Conservation (phyloP, 2,888 invertebrate species). For the Gymnoscelis rufifasciata region DNA sequence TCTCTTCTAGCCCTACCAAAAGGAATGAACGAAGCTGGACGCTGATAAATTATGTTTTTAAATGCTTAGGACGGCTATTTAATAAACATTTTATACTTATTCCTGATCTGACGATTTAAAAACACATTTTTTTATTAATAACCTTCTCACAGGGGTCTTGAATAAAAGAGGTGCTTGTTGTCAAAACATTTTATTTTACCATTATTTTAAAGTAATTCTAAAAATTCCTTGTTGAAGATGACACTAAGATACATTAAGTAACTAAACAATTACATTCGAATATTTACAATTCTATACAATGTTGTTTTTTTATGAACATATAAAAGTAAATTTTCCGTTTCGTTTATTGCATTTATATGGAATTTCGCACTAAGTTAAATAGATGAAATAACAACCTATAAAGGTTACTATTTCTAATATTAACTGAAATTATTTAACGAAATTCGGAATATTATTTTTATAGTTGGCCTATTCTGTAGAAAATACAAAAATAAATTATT, state of each 20-base stretch:
- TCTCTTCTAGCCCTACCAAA: slow-evolving; percentile 87
- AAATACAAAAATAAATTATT: slow-evolving; percentile 33
- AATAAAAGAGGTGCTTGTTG: slow-evolving; percentile 26
- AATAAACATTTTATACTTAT: too few species aligned
- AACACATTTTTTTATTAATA: too few species aligned
- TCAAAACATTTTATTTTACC: slow-evolving; percentile 38
- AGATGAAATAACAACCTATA: too few species aligned
- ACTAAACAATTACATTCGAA: slow-evolving; percentile 13
- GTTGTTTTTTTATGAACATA: neutral
- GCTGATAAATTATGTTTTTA: slow-evolving; percentile 48
- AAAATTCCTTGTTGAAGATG: slow-evolving; percentile 26
- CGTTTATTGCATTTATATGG: too few species aligned
- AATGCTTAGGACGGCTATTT: neutral
- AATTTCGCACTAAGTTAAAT: too few species aligned
- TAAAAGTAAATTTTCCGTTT: neutral
- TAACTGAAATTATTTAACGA: neutral
- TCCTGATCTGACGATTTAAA: too few species aligned
- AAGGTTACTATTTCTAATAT: too few species aligned
- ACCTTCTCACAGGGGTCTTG: neutral
- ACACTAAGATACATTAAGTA: slow-evolving; percentile 20
- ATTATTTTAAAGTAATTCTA: slow-evolving; percentile 28
- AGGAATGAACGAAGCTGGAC: slow-evolving; percentile 86
- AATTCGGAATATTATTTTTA: neutral
- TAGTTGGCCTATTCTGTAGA: slow-evolving; percentile 14
- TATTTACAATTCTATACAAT: slow-evolving; percentile 25